phyloP scores from a whole-genome alignment of 2,113 vertebrate species.

The Tychaedon coryphoeus region DNA sequence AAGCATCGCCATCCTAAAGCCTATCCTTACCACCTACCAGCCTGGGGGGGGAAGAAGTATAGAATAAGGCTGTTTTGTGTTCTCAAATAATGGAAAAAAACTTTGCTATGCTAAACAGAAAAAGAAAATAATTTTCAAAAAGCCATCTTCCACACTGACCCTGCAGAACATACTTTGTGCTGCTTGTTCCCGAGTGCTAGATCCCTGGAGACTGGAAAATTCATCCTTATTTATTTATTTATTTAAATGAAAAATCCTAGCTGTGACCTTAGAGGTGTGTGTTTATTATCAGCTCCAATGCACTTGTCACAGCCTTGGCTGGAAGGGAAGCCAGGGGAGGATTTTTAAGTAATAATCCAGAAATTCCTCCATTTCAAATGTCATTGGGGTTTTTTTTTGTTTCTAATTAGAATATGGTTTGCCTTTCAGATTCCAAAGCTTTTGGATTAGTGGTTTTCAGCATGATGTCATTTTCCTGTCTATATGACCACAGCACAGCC shows the following conservation, averaged over 20 bases:
- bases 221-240: conserved; percentile 61
- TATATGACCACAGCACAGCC: conserved; percentile 65
- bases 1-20: not conserved
- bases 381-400: not conserved
- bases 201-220: conserved; percentile 59
- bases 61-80: not conserved
- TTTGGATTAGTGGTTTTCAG: conserved; percentile 71
- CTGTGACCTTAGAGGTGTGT: conserved; percentile 70
- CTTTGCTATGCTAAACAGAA: not conserved
- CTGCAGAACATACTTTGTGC: not conserved
- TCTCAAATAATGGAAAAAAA: not conserved
- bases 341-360: conserved; percentile 44
- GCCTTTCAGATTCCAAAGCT: conserved; percentile 68
- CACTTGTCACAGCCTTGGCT: conserved; percentile 75
- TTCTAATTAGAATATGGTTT: conserved; percentile 68
- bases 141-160: not conserved
- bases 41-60: not conserved
- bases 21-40: not conserved
- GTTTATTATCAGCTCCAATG: conserved; percentile 74
- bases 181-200: conserved; percentile 16
- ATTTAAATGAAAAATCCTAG: conserved; percentile 60
- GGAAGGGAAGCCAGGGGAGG: conserved; percentile 50
- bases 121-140: accelerated
- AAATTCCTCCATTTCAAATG: conserved; percentile 52
- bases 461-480: conserved; percentile 75